Base-by-base conservation (phyloP, 2,888 invertebrate genomes). In the Steinernema carpocapsae region DNA sequence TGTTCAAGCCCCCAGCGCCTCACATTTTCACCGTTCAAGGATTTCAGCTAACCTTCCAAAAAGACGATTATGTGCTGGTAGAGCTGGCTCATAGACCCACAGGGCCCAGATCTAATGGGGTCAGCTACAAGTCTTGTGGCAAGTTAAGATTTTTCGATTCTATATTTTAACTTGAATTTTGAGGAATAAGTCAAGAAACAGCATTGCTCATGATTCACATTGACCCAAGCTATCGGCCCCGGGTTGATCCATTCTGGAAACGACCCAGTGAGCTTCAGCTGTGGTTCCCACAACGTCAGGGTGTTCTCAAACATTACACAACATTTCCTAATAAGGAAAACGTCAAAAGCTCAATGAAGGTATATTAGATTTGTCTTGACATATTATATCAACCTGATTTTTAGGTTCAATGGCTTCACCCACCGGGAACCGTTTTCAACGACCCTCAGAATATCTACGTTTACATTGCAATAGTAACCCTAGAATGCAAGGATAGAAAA, bases 1-100 rank as follows among this genome's bases (percentile, higher is more conserved):
- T 22, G 2, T 56, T 56, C 24, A 56, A 56, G 14, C 56, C 56
- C 3, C 56, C 56, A 2, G 12, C 24, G 6, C 56, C 56, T 19
- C 56, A 56, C 6, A 24, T 56, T 22, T 56, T 56, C 22, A 6
- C 4, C 56, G 26, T 56, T 26, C 56, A 56, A 26, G 56, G 56
- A 56, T 56, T 56, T 22, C 56, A 56, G 14, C 12, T 2, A 24
- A 19, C 56, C 14, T 17, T 22, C 14, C 12, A 14, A 12, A 56
- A 56, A 56, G 56, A 56, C 56, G 56, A 56, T 24, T 56, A 56
- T 26, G 56, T 56, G 4, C 14, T 56, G 19, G 56, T 56, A 3
- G 56, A 56, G 14, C 26, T 19, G 14, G 22, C 56, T 14, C 26
- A 56, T 22, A 17, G 56, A 19, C 56, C 56, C 2, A 22, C 56